These are phyloP conservation scores for Laticauda laticaudata DNA, from an alignment of 2,113 vertebrate genomes.

Conservation along the genomic window DNA sequence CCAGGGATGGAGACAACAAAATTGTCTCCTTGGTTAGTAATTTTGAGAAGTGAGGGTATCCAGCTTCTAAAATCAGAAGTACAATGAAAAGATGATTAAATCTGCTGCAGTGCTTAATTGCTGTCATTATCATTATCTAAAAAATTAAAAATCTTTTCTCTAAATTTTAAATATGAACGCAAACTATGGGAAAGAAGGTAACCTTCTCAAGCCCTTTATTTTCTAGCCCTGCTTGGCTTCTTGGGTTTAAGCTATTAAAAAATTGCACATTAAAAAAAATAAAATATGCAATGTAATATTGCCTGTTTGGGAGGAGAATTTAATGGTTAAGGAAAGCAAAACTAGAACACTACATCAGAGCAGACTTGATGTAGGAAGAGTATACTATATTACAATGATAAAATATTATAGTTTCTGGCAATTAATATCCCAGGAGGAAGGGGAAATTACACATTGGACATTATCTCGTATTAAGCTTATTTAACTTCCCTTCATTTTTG, in stretches of 20 bases:
- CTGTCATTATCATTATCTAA: constrained; percentile 32
- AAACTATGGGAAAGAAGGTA: constrained; percentile 13
- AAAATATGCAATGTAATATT: constrained; percentile 65
- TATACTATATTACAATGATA: constrained; percentile 30
- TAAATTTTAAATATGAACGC: constrained; percentile 36
- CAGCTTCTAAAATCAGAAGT: constrained; percentile 41
- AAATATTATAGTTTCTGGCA: constrained; percentile 37
- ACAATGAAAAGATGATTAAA: constrained; percentile 30
- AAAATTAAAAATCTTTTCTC: constrained; percentile 40
- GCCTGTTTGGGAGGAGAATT: constrained; percentile 34
- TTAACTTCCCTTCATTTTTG: constrained; percentile 12
- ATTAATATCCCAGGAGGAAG: constrained; percentile 17
- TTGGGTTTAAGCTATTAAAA: constrained; percentile 44
- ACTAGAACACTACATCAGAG: constrained; percentile 31
- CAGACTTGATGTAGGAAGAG: constrained; percentile 38
- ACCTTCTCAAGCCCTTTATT: constrained; percentile 27
- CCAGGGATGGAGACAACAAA: constrained; percentile 40
- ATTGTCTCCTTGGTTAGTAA: constrained; percentile 43
- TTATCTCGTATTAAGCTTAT: neutral
- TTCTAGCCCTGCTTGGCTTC: constrained; percentile 17
- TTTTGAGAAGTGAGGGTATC: constrained; percentile 48
- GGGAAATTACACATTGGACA: neutral
- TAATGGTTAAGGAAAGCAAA: constrained; percentile 21
- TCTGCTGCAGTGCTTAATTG: neutral
- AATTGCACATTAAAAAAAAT: constrained; percentile 53